Evolutionary conservation across 2,797 vertebrate species (phyloP), one percentile per base, ranked within the genome.

Genomic region (Melanotaenia boesemani): DNA sequence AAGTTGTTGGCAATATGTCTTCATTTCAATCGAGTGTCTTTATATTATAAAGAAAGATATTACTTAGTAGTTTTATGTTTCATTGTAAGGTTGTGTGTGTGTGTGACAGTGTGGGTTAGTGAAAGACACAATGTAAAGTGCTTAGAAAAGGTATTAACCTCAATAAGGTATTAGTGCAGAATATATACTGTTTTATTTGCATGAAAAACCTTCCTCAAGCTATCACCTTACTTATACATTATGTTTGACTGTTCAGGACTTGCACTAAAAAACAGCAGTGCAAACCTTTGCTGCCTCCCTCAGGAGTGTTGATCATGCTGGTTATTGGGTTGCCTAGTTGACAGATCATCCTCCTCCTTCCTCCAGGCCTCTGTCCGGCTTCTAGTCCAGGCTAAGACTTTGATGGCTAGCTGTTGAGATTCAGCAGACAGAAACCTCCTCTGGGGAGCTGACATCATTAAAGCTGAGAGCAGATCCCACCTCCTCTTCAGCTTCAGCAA

Each of bases 361-460:
- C 76, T 80, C 28, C 55, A 36, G 70, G 55, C 63, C 68, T 82
- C 56, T 62, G 70, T 80, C 50, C 52, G 74, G 73, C 69, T 81
- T 55, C 24, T n/a, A 57, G 71, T 67, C 68, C 75, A 54, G 79
- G 52, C 67, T 30, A 76, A 80, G 61, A 74, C 76, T 83, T 79
- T 87, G 81, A 89, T 88, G 77, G 83, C 80, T 64, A 81, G 88
- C 76, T 89, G 90, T 92, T 92, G 88, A 91, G 86, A 91, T 91
- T 92, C 92, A 87, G 87, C 88, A 88, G 88, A 88, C 86, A 81
- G 79, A 84, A 52, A 37, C 74, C 72, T 85, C 67, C 90, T 84
- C 89, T 37, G 62, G 90, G 90, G 90, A 90, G 90, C 87, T 92
- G 91, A 92, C 92, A 92, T 93, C 93, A 91, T 94, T 92, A 91